Evolutionary conservation across 23 tunicate species (phyloP), one percentile per base, ranked within the genome.

Genomic region (Halocynthia aurantium): DNA sequence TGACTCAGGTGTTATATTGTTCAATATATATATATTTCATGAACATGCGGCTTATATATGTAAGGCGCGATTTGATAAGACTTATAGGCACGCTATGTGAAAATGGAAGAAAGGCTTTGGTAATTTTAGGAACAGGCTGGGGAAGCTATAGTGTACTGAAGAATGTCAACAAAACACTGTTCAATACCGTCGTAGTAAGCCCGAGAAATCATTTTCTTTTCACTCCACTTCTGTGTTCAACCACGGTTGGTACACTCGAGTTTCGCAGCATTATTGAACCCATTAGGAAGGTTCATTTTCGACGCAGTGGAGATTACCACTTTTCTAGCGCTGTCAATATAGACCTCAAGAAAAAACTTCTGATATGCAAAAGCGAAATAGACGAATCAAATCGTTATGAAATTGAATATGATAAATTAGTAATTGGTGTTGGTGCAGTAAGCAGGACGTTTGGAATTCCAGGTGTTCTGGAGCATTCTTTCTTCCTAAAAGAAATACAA

Each of bases 251-350:
- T 7, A 90, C 97, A 52, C 69, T 90, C 67, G 97, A 90, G 69
- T 90, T 90, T 81, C 86, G 97, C 52, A 90, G 97, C 72, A 90
- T 90, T 11, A 90, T 90, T 55, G 97, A 90, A 77, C 97, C 97
- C n/a, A 87, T 90, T 5, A 67, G 97, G 65, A 85, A 81, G 52
- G 52, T 72, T 52, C 76, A 84, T 80, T 88, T 88, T 72, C 80
- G 88, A 21, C 60, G 81, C 12, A 75, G 84, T 15, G 69, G 76
- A 65, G 96, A 89, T 70, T 90, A 85, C 73, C 97, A 90, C 57
- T 71, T 84, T 52, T 85, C 97, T 13, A 80, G 83, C 50, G 97
- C 89, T 6, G 81, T 82, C 7, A 19, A 72, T 10, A 70, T 90
- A 52, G 88, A 90, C 70, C 10, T 77, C 0, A 31, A 77, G 63